Evolutionary conservation across 2,888 invertebrate species (phyloP).

Genomic region (Nomada fucata): DNA sequence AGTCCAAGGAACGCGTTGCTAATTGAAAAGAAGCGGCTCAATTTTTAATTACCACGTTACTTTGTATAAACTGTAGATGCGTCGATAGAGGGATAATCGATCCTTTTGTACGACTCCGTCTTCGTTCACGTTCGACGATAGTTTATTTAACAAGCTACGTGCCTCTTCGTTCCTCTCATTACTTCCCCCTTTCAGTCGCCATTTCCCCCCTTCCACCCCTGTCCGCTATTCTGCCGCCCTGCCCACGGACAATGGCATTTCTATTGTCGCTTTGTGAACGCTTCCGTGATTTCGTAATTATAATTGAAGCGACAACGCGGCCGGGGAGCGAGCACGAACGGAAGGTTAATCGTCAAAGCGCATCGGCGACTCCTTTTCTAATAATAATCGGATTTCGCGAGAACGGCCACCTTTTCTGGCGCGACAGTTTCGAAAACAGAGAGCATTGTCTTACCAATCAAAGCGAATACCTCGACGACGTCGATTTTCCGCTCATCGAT

Average conservation of each 20-base stretch:
- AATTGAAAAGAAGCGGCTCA: constrained; percentile 33
- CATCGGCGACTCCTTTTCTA: constrained; percentile 12
- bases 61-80: constrained; percentile 17
- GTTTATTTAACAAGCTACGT: constrained; percentile 57
- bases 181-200: background rate
- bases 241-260: constrained; percentile 28
- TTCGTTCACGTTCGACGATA: constrained; percentile 30
- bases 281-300: constrained; percentile 51
- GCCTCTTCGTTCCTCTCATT: constrained; percentile 21
- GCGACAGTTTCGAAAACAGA: constrained; percentile 12
- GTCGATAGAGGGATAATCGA: constrained; percentile 43
- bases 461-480: background rate
- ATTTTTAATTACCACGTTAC: constrained; percentile 61
- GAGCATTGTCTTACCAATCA: background rate
- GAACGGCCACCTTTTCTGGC: background rate
- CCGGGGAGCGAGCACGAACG: constrained; percentile 13
- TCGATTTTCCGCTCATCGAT: background rate
- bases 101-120: constrained; percentile 34
- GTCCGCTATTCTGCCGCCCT: background rate
- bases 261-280: constrained; percentile 57
- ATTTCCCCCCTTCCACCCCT: background rate
- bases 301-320: constrained; percentile 34
- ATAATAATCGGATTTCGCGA: constrained; percentile 23
- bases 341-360: constrained; percentile 49
- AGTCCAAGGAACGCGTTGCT: constrained; percentile 19